Percentiles rank a stretch among this genome's conserved stretches.
phyloP scores from a whole-genome alignment of 37 sponge, comb jelly and placozoan genomes.

The Hormiphora californensis region DNA sequence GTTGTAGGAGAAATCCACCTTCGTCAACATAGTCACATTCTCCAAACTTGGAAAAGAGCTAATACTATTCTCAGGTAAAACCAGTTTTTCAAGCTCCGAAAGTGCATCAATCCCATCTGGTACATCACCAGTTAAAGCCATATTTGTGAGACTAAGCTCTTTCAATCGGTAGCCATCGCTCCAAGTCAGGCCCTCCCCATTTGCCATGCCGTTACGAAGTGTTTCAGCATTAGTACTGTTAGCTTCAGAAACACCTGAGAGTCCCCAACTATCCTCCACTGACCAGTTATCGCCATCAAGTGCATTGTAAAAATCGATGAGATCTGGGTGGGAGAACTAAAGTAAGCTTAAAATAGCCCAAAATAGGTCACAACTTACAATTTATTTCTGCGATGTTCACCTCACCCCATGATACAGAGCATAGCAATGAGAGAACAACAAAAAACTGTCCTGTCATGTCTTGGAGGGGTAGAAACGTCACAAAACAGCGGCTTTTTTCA shows the following conservation, averaged over 20 bases:
- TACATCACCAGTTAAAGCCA: not conserved
- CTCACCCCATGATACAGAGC: no score
- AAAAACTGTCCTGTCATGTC: no score
- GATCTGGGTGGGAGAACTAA: no score
- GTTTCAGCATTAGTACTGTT: no score
- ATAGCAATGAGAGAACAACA: no score
- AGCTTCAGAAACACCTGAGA: not conserved
- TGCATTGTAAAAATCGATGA: not conserved
- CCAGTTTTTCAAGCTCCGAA: not conserved
- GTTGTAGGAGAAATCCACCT: not conserved
- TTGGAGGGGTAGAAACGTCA: no score
- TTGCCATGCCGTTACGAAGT: no score
- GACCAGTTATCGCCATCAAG: not conserved
- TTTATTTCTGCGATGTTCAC: no score
- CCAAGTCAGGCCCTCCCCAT: not conserved
- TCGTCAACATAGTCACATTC: not conserved
- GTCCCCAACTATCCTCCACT: not conserved
- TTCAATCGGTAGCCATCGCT: not conserved
- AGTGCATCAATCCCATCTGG: constrained; percentile 15
- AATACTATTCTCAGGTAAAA: not conserved
- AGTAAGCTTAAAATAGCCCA: no score
- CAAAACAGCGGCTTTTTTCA: no score
- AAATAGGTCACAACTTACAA: no score
- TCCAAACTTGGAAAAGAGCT: not conserved
- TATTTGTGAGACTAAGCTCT: not conserved